Evolutionary conservation across 2,797 vertebrate species (phyloP), one percentile per base, ranked within the genome.

Genomic region (Molossus alvarezi): DNA sequence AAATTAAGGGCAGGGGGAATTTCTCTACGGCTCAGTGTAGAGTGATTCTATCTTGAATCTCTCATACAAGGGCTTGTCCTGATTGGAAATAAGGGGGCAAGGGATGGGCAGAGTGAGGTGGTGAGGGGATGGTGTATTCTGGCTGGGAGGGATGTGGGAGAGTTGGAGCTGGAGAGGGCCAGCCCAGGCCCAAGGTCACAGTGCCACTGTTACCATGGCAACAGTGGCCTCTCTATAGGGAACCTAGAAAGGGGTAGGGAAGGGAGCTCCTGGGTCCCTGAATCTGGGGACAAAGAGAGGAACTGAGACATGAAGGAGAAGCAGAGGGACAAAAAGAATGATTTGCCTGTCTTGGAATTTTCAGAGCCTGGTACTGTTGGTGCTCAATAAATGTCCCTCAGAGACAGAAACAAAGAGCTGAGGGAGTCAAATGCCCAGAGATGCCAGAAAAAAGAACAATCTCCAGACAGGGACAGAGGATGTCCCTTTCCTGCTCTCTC

Each of bases 161-260:
- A 7, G 27, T n/a, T 71, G 25, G 64, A 95, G 25, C 25, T 62
- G n/a, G 60, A 86, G 69, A 89, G 27, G 69, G 69, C 75, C 25
- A 76, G 58, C 60, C 41, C 41, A 76, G 93, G 69, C 81, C 73
- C 96, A 97, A 97, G 97, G 97, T 98, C 97, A 97, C 76, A 77
- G 77, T 93, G 96, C 96, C 87, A 90, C n/a, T 88, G 94, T 97
- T 96, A 90, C 97, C 93, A 96, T 90, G 93, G 93, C 77, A 96
- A 97, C 90, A 0, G 90, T 91, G 84, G 93, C 84, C 96, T 97
- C 92, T 94, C 76, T 27, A 58, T 87, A 29, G 60, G 93, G 87
- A 94, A 96, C 96, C 91, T 97, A 95, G 37, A 95, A 89, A 88
- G 48, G 60, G 71, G 27, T 14, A 21, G 14, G n/a, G 65, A 57